Evolutionary conservation across 2,797 vertebrate genomes (phyloP).

Genomic region (Ficedula albicollis): DNA sequence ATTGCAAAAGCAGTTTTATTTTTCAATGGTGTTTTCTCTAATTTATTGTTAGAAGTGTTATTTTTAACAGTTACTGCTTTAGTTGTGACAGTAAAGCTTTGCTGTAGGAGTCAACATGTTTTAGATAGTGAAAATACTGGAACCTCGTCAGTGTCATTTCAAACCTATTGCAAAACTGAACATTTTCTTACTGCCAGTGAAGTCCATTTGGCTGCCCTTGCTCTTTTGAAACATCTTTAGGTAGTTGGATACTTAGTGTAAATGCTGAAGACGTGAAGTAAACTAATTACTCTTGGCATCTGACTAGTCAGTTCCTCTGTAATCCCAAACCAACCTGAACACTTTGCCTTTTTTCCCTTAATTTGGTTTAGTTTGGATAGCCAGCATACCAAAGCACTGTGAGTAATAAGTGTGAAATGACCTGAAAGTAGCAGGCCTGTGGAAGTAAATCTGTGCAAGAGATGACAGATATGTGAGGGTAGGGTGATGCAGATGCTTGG

Average conservation of each 20-base stretch:
- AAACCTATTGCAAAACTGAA: not conserved
- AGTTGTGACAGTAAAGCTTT: not conserved
- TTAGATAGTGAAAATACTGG: not conserved
- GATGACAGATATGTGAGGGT: not conserved
- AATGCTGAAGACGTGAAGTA: not conserved
- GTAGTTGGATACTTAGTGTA: not conserved
- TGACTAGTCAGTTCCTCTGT: not conserved
- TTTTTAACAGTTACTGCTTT: not conserved
- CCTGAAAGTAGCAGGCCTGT: not conserved
- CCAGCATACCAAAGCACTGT: not conserved
- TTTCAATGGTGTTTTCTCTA: not conserved
- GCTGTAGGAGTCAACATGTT: not conserved
- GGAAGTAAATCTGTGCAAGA: not conserved
- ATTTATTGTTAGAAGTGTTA: not conserved
- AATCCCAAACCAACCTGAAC: not conserved
- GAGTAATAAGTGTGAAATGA: not conserved
- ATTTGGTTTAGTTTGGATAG: not conserved
- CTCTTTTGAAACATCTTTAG: not conserved
- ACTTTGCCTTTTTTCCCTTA: not conserved
- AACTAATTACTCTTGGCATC: not conserved
- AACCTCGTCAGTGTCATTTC: not conserved
- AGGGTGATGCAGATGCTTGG: accelerated
- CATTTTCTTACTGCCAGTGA: not conserved
- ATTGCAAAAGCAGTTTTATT: not conserved
- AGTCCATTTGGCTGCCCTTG: not conserved